Base-by-base conservation (phyloP, 2,888 invertebrate species). In the Protodeltote pygarga region DNA sequence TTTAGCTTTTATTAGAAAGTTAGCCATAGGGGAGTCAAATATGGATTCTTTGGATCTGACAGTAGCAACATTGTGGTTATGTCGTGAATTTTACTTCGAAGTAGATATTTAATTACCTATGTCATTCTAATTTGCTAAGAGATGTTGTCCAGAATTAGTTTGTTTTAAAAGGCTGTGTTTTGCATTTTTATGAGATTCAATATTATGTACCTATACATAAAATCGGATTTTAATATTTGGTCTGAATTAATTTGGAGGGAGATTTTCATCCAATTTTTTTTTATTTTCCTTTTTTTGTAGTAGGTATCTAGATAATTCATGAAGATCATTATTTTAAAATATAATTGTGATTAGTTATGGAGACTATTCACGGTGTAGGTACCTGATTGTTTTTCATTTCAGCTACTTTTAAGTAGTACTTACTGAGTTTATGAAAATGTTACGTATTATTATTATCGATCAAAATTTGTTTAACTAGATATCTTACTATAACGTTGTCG, bases 301-400 rank as follows among this genome's bases (percentile, higher is more conserved):
- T 17, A 17, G 17, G 6, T 62, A 33, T 9, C 47, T 62, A 46
- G 24, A 39, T 48, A n/a, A n/a, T 47, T 34, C 48, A 35, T 39
- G 38, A 34, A 25, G 2, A 35, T 11, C 34, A n/a, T n/a, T 63
- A 32, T 48, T 21, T 38, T 55, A 38, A 10, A 20, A 17, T 33
- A 15, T 38, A 10, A 34, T 50, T 58, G 53, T 50, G 54, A 27
- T 19, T 44, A 45, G 33, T 58, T 67, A 14, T 47, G 11, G 11
- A 39, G 15, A 44, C 31, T 68, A 19, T 46, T 39, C 42, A 51
- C 39, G 47, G 35, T 35, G 25, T 65, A 52, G 54, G 70, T 65
- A 66, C 65, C 66, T 69, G 65, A 65, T 55, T 65, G 46, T 60
- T 65, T 53, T 49, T 33, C 24, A 32, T 37, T 29, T 40, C 47